Conservation (phyloP, 1,140 invertebrate species). For the Sesamia nonagrioides region DNA sequence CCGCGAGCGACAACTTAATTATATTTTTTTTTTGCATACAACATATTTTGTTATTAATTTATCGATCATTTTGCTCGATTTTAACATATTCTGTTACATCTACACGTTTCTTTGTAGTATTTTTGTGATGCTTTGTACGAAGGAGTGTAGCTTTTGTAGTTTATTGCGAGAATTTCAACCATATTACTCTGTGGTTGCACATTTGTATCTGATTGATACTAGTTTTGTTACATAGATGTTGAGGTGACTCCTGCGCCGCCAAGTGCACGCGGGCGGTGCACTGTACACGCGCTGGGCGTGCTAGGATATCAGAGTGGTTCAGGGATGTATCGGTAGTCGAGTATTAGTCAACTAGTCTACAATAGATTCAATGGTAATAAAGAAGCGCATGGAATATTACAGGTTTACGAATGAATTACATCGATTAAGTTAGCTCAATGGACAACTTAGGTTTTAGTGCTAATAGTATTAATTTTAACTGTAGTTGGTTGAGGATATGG, state of each 20-base stretch:
- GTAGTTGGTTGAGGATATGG: conserved; percentile 15
- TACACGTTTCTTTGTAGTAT: conserved; percentile 71
- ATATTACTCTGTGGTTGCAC: conserved; percentile 31
- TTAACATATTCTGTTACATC: conserved; percentile 66
- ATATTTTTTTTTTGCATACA: conserved; percentile 73
- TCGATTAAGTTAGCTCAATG: conserved; percentile 47
- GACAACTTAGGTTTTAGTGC: conserved; percentile 30
- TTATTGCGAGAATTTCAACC: conserved; percentile 44
- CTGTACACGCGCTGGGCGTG: neutral
- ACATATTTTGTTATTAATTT: conserved; percentile 83
- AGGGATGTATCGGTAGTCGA: conserved; percentile 35
- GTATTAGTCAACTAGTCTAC: conserved; percentile 30
- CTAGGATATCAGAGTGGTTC: neutral
- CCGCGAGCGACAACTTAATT: conserved; percentile 57
- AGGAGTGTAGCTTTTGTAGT: conserved; percentile 64
- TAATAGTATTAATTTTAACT: conserved; percentile 39
- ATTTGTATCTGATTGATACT: conserved; percentile 44
- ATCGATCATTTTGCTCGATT: conserved; percentile 71
- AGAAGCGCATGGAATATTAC: conserved; percentile 35
- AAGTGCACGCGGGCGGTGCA: neutral
- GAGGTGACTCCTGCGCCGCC: neutral
- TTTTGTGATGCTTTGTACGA: conserved; percentile 78
- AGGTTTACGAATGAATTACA: conserved; percentile 43
- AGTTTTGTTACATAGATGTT: conserved; percentile 47
- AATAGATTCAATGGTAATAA: conserved; percentile 8